Evolutionary conservation across 2,888 invertebrate species (phyloP).

Genomic region (Erebia aethiops): DNA sequence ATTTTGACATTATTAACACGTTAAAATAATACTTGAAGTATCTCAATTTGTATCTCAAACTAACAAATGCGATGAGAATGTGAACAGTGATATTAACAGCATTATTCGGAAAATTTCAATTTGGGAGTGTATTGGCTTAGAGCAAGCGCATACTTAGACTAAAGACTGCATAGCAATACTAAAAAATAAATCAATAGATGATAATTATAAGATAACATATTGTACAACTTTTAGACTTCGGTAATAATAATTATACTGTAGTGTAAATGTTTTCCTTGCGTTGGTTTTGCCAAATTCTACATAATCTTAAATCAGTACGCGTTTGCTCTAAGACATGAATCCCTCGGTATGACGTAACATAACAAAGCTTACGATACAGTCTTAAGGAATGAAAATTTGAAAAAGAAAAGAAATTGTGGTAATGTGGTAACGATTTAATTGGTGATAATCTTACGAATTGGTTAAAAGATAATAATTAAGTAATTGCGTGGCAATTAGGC

Average conservation of each 20-base stretch:
- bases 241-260: conserved; percentile 8
- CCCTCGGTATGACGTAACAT: conserved; percentile 29
- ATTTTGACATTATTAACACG: conserved; percentile 43
- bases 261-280: background rate
- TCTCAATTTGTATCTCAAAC: conserved; percentile 43
- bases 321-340: conserved; percentile 23
- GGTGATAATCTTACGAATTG: conserved; percentile 81
- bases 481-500: conserved; percentile 78
- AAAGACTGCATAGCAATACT: conserved; percentile 35
- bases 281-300: conserved; percentile 8
- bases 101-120: conserved; percentile 27
- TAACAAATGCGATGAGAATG: conserved; percentile 62
- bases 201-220: background rate
- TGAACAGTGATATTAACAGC: conserved; percentile 55
- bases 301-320: conserved; percentile 8
- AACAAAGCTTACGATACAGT: conserved; percentile 38
- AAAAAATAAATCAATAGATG: conserved; percentile 7
- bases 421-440: conserved; percentile 42
- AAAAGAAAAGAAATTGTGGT: conserved; percentile 35
- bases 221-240: conserved; percentile 3
- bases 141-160: conserved; percentile 28
- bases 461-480: conserved; percentile 74
- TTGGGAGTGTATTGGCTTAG: conserved; percentile 19
- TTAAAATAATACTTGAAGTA: conserved; percentile 15
- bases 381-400: conserved; percentile 23